Percentiles rank a stretch among this genome's conserved stretches.
Conservation (phyloP, 2,888 invertebrate species). For the Pomacea canaliculata region DNA sequence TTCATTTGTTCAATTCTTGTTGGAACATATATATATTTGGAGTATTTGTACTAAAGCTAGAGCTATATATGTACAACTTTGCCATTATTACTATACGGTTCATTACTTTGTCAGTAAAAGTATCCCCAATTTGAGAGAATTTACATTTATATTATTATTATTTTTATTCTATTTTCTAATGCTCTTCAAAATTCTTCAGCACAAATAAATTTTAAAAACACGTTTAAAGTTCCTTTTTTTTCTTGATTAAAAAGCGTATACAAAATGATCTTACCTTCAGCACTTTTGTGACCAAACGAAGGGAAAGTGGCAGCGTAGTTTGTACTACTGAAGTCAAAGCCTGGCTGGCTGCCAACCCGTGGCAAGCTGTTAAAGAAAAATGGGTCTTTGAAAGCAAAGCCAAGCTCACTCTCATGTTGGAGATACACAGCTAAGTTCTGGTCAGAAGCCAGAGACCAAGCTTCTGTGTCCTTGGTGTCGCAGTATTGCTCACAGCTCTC, state of each 20-base stretch:
- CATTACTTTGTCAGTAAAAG: no score
- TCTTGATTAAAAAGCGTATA: not conserved
- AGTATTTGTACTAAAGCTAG: no score
- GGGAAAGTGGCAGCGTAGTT: slow-evolving; percentile 39
- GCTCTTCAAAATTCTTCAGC: no score
- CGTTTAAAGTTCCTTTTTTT: no score
- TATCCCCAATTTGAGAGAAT: no score
- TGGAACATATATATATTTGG: no score
- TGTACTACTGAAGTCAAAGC: slow-evolving; percentile 74
- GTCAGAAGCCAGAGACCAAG: slow-evolving; percentile 80
- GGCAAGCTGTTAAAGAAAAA: slow-evolving; percentile 56
- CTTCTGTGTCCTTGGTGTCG: slow-evolving; percentile 76
- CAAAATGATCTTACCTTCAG: slow-evolving; percentile 19
- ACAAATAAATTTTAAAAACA: no score
- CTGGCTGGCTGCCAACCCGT: slow-evolving; percentile 58
- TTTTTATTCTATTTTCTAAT: no score
- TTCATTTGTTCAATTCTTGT: no score
- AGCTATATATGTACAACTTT: no score
- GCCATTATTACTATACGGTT: no score
- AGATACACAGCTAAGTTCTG: slow-evolving; percentile 78
- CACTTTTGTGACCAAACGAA: slow-evolving; percentile 32
- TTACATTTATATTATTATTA: no score
- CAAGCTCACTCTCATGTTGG: slow-evolving; percentile 73
- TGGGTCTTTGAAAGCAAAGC: slow-evolving; percentile 46
- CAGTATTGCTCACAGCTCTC: slow-evolving; percentile 79